Evolutionary conservation across 2,797 vertebrate genomes (phyloP), one percentile per base, ranked within the genome.

Genomic region (Poecile montanus): DNA sequence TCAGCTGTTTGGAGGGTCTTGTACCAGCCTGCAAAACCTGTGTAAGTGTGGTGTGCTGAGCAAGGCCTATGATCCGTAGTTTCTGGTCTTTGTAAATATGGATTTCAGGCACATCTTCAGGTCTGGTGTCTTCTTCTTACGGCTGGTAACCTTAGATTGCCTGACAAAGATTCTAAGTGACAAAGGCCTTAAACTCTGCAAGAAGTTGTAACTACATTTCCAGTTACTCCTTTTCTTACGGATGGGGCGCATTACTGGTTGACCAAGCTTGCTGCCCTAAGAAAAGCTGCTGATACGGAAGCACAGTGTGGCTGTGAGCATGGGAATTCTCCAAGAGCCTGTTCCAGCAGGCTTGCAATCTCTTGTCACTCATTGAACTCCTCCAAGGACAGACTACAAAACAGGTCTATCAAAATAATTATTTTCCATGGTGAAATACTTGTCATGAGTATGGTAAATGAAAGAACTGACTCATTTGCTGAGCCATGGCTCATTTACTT

Each of bases 401-500:
- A 85, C 50, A 92, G 50, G 18, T 61, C 57, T 75, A 85, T 80
- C 14, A n/a, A 60, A 95, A 78, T 66, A 88, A 77, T 83, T 71
- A 27, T 57, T 77, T 87, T 89, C 45, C 42, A 9, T 85, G 90
- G 85, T 89, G 89, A 95, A 96, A 92, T 91, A 72, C n/a, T 91
- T 20, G 23, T 83, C 53, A 45, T 88, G 47, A 95, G 83, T 87
- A 92, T 70, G 40, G 91, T 92, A 83, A 88, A 91, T 75, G 40
- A 94, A 95, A 80, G 86, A 91, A 93, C 63, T 83, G 81, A 80
- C 62, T 96, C 78, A 77, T 83, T 89, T 92, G 44, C 61, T 74
- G 38, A 38, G 34, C 45, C 2, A 0, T 95, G 94, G 91, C 75
- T 93, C 85, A 73, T 72, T 78, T 92, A 62, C 50, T 83, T 68